Evolutionary conservation across 2,113 vertebrate species (phyloP).

Genomic region (Amphiprion ocellaris): DNA sequence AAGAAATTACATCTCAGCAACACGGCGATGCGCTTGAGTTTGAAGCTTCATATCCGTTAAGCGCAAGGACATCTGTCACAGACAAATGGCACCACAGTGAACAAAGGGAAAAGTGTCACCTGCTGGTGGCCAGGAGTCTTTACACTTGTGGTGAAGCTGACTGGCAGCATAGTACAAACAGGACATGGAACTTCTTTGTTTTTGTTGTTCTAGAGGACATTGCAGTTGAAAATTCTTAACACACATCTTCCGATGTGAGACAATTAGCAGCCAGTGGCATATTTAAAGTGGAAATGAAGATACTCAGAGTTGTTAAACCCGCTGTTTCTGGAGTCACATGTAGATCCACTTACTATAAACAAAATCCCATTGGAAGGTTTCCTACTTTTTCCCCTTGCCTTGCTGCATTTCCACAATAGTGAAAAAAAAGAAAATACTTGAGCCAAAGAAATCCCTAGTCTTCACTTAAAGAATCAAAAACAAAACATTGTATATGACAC

Average conservation of each 20-base stretch:
- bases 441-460: neutral
- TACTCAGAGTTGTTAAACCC: too few species aligned
- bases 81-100: slow-evolving; percentile 56
- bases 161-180: neutral
- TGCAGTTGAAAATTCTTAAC: neutral
- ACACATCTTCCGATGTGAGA: neutral
- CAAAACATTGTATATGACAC: neutral
- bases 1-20: slow-evolving; percentile 64
- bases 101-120: slow-evolving; percentile 85
- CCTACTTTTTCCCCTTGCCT: slow-evolving; percentile 1
- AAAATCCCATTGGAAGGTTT: slow-evolving; percentile 5
- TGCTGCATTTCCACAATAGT: slow-evolving; percentile 3
- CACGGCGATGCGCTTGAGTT: slow-evolving; percentile 31
- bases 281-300: neutral
- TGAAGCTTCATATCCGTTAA: slow-evolving; percentile 43
- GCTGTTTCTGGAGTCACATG: slow-evolving; percentile 9
- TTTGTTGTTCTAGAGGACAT: neutral
- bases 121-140: slow-evolving; percentile 75
- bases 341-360: neutral
- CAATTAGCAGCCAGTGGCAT: neutral
- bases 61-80: slow-evolving; percentile 52
- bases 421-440: neutral
- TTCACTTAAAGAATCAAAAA: slow-evolving; percentile 31
- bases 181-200: neutral
- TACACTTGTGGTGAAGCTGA: slow-evolving; percentile 59